Evolutionary conservation across 2,888 invertebrate genomes (phyloP).

Genomic region (Synanthedon vespiformis): DNA sequence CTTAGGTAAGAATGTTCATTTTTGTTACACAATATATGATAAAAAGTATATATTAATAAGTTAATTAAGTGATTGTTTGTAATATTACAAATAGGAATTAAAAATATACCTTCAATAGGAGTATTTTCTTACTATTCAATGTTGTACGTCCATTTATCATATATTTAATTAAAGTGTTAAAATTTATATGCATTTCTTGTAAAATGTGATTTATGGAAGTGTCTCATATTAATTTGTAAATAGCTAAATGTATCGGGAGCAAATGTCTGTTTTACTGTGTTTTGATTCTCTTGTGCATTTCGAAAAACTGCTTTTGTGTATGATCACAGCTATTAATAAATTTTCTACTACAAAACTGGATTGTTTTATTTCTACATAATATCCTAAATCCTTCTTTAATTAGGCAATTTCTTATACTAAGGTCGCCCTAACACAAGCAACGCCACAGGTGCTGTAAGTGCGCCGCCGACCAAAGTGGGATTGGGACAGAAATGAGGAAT

Average conservation of each 20-base stretch:
- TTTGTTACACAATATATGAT: slow-evolving; percentile 6
- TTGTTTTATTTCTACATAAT: background rate
- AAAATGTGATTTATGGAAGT: slow-evolving; percentile 35
- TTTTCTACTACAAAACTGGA: slow-evolving; percentile 30
- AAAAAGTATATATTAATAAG: slow-evolving; percentile 44
- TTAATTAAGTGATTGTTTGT: slow-evolving; percentile 53
- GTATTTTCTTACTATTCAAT: slow-evolving; percentile 50
- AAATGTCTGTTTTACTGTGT: slow-evolving; percentile 43
- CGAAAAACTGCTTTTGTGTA: slow-evolving; percentile 56
- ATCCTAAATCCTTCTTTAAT: too few relatives aligned
- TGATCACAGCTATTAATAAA: slow-evolving; percentile 51
- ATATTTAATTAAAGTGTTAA: slow-evolving; percentile 27
- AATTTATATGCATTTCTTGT: slow-evolving; percentile 48
- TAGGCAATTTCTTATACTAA: too few relatives aligned
- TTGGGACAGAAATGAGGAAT: too few relatives aligned
- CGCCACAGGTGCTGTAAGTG: too few relatives aligned
- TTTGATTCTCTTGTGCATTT: slow-evolving; percentile 66
- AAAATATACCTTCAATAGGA: slow-evolving; percentile 17
- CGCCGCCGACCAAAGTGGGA: too few relatives aligned
- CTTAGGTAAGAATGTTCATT: slow-evolving; percentile 8
- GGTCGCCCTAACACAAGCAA: too few relatives aligned
- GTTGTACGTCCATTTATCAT: slow-evolving; percentile 58
- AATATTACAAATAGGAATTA: slow-evolving; percentile 38
- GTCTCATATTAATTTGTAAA: slow-evolving; percentile 38
- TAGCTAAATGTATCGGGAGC: slow-evolving; percentile 40